These are phyloP conservation scores for Microctenopoma steveboyesi DNA, from an alignment of 2,797 vertebrate genomes.

Conservation along the genomic window DNA sequence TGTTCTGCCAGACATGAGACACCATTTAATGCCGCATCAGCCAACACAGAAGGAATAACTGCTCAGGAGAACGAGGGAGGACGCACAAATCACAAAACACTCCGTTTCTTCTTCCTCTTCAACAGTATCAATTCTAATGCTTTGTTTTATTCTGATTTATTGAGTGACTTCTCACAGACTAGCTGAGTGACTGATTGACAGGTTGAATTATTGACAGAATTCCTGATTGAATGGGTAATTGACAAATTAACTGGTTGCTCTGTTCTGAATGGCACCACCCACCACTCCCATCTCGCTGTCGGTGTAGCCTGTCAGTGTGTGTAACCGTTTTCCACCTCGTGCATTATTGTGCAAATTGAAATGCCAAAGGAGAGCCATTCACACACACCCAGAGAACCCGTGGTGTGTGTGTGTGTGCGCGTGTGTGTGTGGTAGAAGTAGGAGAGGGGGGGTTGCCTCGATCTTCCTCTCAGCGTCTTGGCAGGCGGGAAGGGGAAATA, in stretches of 20 bases:
- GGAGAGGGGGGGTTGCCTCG: conserved; percentile 8
- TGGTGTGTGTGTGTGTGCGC: conserved; percentile 20
- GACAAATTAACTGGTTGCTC: conserved; percentile 28
- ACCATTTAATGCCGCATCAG: conserved; percentile 6
- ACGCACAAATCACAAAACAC: not conserved
- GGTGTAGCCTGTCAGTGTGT: conserved; percentile 58
- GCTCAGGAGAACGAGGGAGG: not conserved
- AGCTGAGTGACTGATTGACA: conserved; percentile 15
- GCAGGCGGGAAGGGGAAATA: conserved; percentile 72
- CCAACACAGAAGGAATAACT: conserved; percentile 17
- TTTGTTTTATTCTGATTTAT: not conserved
- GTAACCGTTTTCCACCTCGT: conserved; percentile 63
- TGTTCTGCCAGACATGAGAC: conserved; percentile 49
- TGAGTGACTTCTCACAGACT: conserved; percentile 16
- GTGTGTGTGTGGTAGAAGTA: not conserved
- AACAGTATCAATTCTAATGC: not conserved
- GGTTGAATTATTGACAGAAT: not conserved
- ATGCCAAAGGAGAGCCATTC: conserved; percentile 62
- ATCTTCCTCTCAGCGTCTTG: conserved; percentile 67
- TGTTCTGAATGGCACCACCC: conserved; percentile 21
- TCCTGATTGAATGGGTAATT: conserved; percentile 25
- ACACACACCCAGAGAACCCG: conserved; percentile 28
- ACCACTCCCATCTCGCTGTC: conserved; percentile 26
- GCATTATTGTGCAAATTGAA: conserved; percentile 80
- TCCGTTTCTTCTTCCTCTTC: not conserved